Percentiles rank a stretch among this genome's conserved stretches.
Conservation (phyloP, 2,888 invertebrate genomes). For the Mesorhabditis belari region DNA sequence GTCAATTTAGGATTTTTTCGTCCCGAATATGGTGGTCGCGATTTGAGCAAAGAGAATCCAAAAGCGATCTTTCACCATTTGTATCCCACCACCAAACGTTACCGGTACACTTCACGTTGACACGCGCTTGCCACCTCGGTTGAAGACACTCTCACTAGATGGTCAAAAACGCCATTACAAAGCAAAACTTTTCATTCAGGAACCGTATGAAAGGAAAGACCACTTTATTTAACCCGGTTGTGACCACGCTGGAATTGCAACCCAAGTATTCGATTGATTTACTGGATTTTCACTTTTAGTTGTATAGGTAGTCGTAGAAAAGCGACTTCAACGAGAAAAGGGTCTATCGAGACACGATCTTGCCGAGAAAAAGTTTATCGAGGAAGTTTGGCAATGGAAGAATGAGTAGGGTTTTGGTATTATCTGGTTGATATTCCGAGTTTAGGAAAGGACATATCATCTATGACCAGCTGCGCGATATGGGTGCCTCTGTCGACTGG, state of each 20-base stretch:
- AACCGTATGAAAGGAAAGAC: constrained; percentile 86
- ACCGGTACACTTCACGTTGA: constrained; percentile 89
- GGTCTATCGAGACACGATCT: constrained; percentile 80
- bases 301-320: constrained; percentile 96
- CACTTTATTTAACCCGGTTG: constrained; percentile 95
- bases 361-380: constrained; percentile 85
- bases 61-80: constrained; percentile 76
- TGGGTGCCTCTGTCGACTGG: constrained; percentile 94
- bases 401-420: constrained; percentile 60
- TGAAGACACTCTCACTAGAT: constrained; percentile 85
- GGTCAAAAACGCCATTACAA: constrained; percentile 51
- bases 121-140: constrained; percentile 92
- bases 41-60: constrained; percentile 65
- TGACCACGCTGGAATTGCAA: constrained; percentile 98
- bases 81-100: constrained; percentile 97
- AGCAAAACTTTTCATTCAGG: constrained; percentile 61
- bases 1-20: constrained; percentile 84
- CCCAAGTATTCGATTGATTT: no score
- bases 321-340: constrained; percentile 81
- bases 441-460: constrained; percentile 67
- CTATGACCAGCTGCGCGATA: constrained; percentile 74
- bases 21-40: constrained; percentile 68
- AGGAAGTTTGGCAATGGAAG: constrained; percentile 91
- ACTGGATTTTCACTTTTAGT: no score
- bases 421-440: background rate